Evolutionary conservation across 92 coral and sea anemone genomes (phyloP).

Genomic region (Zoanthus gigantus): DNA sequence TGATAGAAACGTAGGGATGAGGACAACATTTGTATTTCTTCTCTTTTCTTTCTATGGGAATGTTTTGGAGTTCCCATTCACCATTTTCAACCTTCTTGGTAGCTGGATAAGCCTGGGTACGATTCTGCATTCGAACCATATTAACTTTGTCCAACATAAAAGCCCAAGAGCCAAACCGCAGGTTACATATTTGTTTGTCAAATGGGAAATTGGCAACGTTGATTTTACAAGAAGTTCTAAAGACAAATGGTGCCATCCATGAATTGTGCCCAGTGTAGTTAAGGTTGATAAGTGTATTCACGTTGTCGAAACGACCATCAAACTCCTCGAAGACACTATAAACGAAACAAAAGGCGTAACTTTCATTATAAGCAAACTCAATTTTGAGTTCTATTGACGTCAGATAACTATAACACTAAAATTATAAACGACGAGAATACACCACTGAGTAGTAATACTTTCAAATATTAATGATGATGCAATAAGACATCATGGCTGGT

Average conservation of each 20-base stretch:
- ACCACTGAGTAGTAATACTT: too few relatives aligned
- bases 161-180: constrained; percentile 87
- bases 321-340: constrained; percentile 89
- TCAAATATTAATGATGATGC: too few relatives aligned
- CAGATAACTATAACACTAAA: background rate
- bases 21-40: constrained; percentile 69
- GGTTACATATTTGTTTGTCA: constrained; percentile 71
- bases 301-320: constrained; percentile 87
- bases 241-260: constrained; percentile 90
- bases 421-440: background rate
- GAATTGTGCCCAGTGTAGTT: constrained; percentile 59
- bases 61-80: constrained; percentile 76
- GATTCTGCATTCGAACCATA: constrained; percentile 32
- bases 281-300: constrained; percentile 70
- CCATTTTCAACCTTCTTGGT: constrained; percentile 72
- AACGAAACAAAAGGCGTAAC: background rate
- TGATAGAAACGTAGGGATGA: constrained; percentile 66
- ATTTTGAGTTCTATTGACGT: background rate
- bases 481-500: too few relatives aligned
- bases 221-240: constrained; percentile 79
- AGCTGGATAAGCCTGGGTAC: constrained; percentile 54
- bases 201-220: constrained; percentile 81
- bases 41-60: constrained; percentile 51
- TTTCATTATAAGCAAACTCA: background rate
- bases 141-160: constrained; percentile 55